Base-by-base conservation (phyloP, 2,113 vertebrate genomes). In the Dicentrarchus labrax region DNA sequence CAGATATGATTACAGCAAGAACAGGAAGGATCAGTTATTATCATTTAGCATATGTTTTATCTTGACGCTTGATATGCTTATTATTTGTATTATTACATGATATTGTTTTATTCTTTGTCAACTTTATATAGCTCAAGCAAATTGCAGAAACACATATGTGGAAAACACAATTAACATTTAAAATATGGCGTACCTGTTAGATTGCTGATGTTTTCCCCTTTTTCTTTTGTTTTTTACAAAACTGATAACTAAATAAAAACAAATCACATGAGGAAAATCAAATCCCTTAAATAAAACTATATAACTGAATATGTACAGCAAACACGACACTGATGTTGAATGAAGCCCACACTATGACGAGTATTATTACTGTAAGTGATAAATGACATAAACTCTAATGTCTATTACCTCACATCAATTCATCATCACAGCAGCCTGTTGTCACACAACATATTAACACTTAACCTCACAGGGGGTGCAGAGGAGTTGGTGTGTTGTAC, bases 361-460 rank as follows among this genome's bases (percentile, higher is more conserved):
- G 2, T 19, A 59, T 50, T 11, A 75, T 80, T 50, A 61, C 54
- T 67, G 15, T 24, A 51, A 59, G 36, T 13, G 51, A 73, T 60
- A 39, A 11, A 47, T 72, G 36, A 56, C 62, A 38, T 68, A 53
- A 66, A 50, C 69, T 69, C 10, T 66, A n/a, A 73, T 41, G 56
- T 65, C 15, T 64, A 21, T 10, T 7, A 50, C 15, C 70, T 54
- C 38, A 41, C 54, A 75, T 75, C 36, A 54, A 38, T 62, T 64
- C 4, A 75, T 86, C 75, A 69, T 71, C 57, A 54, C 24, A 65
- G 10, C 41, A 43, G 43, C 53, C 56, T 48, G 61, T 12, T 66
- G 64, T 56, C 53, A 69, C 57, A 57, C 21, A 51, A 50, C 21
- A 30, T 57, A 56, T 38, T 30, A 45, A 51, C 38, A 39, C 45